Conservation (phyloP, 2,797 vertebrate species). For the Chaetodon trifasciatus region DNA sequence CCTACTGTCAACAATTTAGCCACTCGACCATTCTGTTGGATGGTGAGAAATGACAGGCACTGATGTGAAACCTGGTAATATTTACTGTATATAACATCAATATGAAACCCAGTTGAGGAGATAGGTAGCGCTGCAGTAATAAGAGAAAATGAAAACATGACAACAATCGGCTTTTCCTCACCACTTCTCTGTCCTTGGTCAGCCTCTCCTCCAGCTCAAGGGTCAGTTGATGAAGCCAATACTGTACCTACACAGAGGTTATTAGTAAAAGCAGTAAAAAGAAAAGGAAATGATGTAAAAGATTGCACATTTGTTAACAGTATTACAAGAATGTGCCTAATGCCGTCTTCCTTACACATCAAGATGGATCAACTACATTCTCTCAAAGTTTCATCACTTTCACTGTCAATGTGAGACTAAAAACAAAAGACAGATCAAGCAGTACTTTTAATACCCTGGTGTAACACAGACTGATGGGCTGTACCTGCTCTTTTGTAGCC, state of each 20-base stretch:
- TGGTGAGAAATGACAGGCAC: neutral
- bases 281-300: neutral
- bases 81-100: neutral
- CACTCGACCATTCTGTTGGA: constrained; percentile 90
- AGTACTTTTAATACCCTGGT: neutral
- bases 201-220: constrained; percentile 95
- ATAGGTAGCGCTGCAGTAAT: neutral
- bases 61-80: neutral
- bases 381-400: constrained; percentile 1
- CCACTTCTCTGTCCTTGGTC: constrained; percentile 91
- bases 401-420: neutral
- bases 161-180: constrained; percentile 70
- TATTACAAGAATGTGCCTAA: neutral
- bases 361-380: neutral
- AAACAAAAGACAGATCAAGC: neutral
- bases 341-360: neutral
- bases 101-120: neutral
- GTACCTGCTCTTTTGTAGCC: constrained; percentile 90
- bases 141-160: neutral
- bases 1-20: constrained; percentile 91
- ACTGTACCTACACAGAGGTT: constrained; percentile 87
- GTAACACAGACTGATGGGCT: neutral
- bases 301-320: neutral
- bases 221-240: constrained; percentile 96
- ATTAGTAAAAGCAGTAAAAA: neutral